Base-by-base conservation (phyloP, 2,797 vertebrate genomes). In the Sebastes wilsoni region DNA sequence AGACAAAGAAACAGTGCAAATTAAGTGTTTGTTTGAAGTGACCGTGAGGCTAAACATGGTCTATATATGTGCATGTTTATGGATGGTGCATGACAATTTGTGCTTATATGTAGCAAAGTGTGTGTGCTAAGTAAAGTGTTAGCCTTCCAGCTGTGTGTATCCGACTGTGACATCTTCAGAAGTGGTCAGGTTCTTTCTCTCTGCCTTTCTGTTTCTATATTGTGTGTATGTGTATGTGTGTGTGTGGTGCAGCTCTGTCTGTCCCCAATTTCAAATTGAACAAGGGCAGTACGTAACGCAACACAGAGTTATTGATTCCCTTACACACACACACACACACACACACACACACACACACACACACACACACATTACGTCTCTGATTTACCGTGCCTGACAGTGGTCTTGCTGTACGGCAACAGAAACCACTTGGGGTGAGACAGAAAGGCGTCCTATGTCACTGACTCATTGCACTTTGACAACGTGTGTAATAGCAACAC, bases 231-330 rank as follows among this genome's bases (percentile, higher is more conserved):
- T 49, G 18, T 46, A 2, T 76, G 25, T 75, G 16, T 46, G 14
- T 25, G 64, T 13, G 20, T 34, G 0, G 18, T 61, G 18, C 32
- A 75, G 59, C 28, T 76, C 16, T 49, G 27, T 70, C 30, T 42
- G 49, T 61, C 79, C 42, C 32, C 59, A 73, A 27, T 79, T 86
- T 81, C 65, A 91, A 72, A 84, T 66, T 81, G 72, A 85, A 85
- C 80, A 86, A 32, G 66, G 71, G 32, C 46, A 58, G 69, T 61
- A n/a, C 16, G 56, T 66, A 66, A 84, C 72, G 77, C 87, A 80
- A 79, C 73, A 76, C 52, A 55, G 67, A 72, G 55, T 73, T 80
- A 88, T 85, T 80, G 83, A 92, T 88, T 87, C 20, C 25, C 18
- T 46, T 6, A n/a, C 49, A 59, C 64, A 65, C 58, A 60, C 36